These are phyloP conservation scores for Falcunculus frontatus DNA, from an alignment of 2,113 vertebrate genomes.

Conservation along the genomic window DNA sequence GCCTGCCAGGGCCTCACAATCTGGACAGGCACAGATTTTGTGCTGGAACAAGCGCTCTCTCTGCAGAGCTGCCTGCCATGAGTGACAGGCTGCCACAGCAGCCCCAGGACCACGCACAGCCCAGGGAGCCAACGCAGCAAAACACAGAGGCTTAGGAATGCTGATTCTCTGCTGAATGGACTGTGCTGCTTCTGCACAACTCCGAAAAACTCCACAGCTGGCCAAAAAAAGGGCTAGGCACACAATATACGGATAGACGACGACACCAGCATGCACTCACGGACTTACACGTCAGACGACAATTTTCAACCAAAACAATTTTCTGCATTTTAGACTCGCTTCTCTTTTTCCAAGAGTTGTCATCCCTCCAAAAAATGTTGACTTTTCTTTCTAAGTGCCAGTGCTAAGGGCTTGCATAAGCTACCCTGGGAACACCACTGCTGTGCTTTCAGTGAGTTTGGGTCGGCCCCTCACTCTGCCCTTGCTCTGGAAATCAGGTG, in stretches of 20 bases:
- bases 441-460: not conserved
- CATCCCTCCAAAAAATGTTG: not conserved
- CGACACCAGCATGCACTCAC: too few relatives aligned
- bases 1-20: conserved; percentile 16
- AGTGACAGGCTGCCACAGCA: not conserved
- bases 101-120: rapidly evolving
- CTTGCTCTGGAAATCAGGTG: not conserved
- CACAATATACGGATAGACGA: rapidly evolving
- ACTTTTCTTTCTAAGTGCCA: not conserved
- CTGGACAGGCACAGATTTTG: conserved; percentile 24
- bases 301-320: not conserved
- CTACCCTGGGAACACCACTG: not conserved
- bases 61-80: not conserved
- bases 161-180: not conserved
- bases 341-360: not conserved
- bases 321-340: not conserved
- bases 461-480: rapidly evolving
- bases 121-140: not conserved
- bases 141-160: rapidly evolving
- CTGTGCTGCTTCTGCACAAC: not conserved
- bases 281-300: not conserved
- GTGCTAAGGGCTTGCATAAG: not conserved
- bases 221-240: not conserved
- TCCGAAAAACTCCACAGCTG: not conserved
- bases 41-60: not conserved